phyloP scores from a whole-genome alignment of 1,140 invertebrate genomes.

The Druon quercuslanigerum region DNA sequence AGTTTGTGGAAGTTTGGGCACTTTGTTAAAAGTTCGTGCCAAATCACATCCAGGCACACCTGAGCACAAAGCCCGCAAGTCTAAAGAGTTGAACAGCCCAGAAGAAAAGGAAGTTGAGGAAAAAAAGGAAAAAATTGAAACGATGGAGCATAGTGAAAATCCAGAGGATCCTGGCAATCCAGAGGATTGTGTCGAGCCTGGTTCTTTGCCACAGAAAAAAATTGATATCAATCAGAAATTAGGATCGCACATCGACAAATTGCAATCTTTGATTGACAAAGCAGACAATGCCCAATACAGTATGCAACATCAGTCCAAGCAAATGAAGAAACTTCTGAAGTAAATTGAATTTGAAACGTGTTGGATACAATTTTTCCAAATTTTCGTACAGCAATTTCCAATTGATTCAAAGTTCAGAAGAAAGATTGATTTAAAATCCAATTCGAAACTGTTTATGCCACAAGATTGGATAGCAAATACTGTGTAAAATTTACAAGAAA shows the following conservation, averaged over 20 bases:
- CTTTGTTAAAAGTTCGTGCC: constrained; percentile 78
- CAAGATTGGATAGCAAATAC: too few species aligned
- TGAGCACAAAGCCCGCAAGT: constrained; percentile 56
- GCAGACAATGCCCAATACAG: constrained; percentile 81
- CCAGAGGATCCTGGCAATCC: constrained; percentile 29
- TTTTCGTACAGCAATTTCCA: not conserved
- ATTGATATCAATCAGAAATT: constrained; percentile 78
- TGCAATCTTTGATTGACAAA: constrained; percentile 79
- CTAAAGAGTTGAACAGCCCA: constrained; percentile 15
- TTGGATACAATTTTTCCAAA: not conserved
- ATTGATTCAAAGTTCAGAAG: constrained; percentile 24
- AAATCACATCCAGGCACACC: constrained; percentile 64
- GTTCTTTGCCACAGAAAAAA: constrained; percentile 47
- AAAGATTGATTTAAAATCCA: constrained; percentile 36
- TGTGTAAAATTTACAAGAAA: too few species aligned
- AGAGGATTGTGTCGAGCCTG: constrained; percentile 30
- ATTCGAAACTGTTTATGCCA: too few species aligned
- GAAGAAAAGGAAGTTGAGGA: constrained; percentile 59
- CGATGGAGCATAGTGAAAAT: constrained; percentile 42
- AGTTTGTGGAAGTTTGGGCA: constrained; percentile 81
- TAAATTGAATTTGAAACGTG: constrained; percentile 59
- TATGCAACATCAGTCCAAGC: constrained; percentile 83
- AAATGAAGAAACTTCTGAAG: constrained; percentile 82
- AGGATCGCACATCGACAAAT: constrained; percentile 79
- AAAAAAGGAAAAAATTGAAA: constrained; percentile 58